Evolutionary conservation across 2,888 invertebrate genomes (phyloP), one percentile per base, ranked within the genome.

Genomic region (Tetanocera ferruginea): DNA sequence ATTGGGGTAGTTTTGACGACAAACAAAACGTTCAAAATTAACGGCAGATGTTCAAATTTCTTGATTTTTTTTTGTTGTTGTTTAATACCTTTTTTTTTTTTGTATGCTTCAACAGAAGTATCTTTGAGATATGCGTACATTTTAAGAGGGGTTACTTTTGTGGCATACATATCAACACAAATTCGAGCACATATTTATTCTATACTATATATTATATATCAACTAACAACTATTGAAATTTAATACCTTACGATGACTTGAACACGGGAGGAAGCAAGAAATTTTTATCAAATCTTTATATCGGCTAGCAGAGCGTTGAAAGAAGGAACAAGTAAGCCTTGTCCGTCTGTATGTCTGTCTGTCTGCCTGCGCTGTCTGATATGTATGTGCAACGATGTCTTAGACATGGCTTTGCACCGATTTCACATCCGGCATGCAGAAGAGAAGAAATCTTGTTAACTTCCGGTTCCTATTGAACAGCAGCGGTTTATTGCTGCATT

Each of bases 1-100:
- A 55, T 25, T 34, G 43, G 43, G 66, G 74, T 75, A 75, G 66
- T 66, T 66, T 66, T 49, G n/a, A 73, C 37, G 60, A 60, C n/a
- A 62, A 52, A 28, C 23, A 37, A 43, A 57, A 72, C 72, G 60
- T 43, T 34, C 57, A 55, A 70, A 70, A 72, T 66, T 72, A 82
- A 75, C 81, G 82, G 83, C 86, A 86, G 87, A 84, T 86, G 86
- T 86, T 86, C 82, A 82, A 85, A 85, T 86, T 86, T 84, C 83
- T 74, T 74, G 49, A 28, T n/a, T 19, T 55, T 34, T 34, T 57
- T 19, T 72, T 52, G 14, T 52, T 52, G 17, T n/a, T 34, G 52
- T 70, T 52, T 52, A 14, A 11, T 25, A 28, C 3, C 9, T 60
- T 23, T 60, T 11, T 14, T 8, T 28, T 28, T 60, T 28, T 28